Percentiles rank a stretch among this genome's conserved stretches.
Evolutionary conservation across 2,797 vertebrate genomes (phyloP).

Genomic region (Aratinga solstitialis): DNA sequence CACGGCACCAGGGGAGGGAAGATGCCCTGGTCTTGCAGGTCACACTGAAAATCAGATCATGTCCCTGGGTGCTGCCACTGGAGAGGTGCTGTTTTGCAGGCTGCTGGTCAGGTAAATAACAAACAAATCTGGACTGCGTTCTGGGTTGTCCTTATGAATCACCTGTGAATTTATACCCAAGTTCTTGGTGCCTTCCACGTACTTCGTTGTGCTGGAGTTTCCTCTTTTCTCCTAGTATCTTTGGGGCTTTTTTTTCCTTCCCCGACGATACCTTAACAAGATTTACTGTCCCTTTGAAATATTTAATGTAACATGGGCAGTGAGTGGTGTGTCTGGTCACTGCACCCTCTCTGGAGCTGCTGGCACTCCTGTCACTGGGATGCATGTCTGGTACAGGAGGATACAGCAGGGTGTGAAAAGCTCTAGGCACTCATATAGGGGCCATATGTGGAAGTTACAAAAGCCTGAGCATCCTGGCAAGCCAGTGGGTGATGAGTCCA

Average conservation of each 20-base stretch:
- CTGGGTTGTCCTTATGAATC: neutral
- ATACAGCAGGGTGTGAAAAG: neutral
- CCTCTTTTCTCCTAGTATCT: neutral
- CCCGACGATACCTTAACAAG: neutral
- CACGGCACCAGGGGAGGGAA: neutral
- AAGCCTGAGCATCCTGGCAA: neutral
- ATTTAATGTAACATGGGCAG: neutral
- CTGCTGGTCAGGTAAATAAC: neutral
- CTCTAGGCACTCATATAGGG: rapidly evolving
- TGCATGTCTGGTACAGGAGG: neutral
- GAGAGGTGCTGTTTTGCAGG: neutral
- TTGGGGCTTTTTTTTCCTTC: neutral
- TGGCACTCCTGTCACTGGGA: neutral
- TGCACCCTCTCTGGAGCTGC: neutral
- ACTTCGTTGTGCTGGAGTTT: neutral
- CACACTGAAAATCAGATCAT: neutral
- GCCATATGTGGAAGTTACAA: rapidly evolving
- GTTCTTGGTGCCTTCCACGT: slow-evolving; percentile 15
- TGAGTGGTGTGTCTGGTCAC: neutral
- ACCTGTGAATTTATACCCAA: neutral
- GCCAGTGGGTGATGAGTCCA: rapidly evolving
- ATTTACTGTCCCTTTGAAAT: neutral
- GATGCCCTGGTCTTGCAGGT: neutral
- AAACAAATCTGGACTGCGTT: neutral
- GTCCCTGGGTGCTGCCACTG: neutral